Evolutionary conservation across 2,113 vertebrate species (phyloP), one percentile per base, ranked within the genome.

Genomic region (Plecturocebus donacophilus): DNA sequence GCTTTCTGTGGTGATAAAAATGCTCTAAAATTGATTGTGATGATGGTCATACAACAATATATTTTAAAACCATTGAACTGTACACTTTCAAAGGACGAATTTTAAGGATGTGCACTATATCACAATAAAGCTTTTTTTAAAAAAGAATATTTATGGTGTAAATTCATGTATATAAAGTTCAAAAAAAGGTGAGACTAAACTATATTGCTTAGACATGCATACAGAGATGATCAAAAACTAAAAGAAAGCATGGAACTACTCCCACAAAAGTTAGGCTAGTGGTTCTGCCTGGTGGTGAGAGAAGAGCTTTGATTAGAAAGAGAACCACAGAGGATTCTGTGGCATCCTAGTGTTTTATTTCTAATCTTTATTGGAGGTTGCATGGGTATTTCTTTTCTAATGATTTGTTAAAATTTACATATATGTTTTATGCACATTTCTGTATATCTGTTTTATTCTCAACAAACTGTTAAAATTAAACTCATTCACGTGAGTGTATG

Each of bases 371-470:
- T 23, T 87, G 35, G 19, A 61, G 49, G 70, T 83, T 88, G 70
- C 25, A 83, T 77, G 56, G 12, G n/a, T 71, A 20, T 27, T 30
- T 58, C 56, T 71, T 83, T 66, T 23, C 75, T 91, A 8, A 70
- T 20, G 40, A 56, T 76, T 58, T 96, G 35, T 83, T 71, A 92
- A 95, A 70, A 89, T 71, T 70, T 61, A 52, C 70, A 88, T n/a
- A 45, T 1, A 30, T 77, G 32, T 13, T 76, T 91, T 68, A 54
- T 71, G 58, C 17, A 38, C 13, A 94, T 90, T 84, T 87, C 47
- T 90, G 73, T 79, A 47, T 35, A n/a, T 71, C 54, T 75, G 32
- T 66, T 73, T 23, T 87, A 66, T 70, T 84, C 83, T 94, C 40
- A 52, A 70, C 61, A 92, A 91, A 88, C 84, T 3, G 0, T n/a